Base-by-base conservation (phyloP, 2,888 invertebrate species). In the Caenorhabditis sp. region DNA sequence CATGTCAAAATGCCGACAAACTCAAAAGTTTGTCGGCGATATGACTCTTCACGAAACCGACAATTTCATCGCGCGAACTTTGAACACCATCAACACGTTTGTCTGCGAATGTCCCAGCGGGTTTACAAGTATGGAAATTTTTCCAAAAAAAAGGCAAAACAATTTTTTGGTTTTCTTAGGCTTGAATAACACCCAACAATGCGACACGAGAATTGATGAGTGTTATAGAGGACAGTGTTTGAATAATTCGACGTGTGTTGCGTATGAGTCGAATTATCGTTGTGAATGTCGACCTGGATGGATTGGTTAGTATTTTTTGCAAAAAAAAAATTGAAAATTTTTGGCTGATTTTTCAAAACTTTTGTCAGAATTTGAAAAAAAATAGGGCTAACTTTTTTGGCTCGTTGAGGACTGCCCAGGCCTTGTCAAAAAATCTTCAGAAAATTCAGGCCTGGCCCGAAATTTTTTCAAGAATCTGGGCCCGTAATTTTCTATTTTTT, bases 51-150 rank as follows among this genome's bases (percentile, higher is more conserved):
- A 83, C 60, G 81, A 83, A 55, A 85, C 86, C 6, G 86, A 86
- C 69, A 84, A 83, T 66, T 84, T 86, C 65, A 61, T 86, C 26
- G 76, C 85, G 53, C 72, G 78, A n/a, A 77, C 84, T 8, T 66
- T 86, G 43, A 75, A 78, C 58, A 84, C 84, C 8, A 68, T 84
- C 49, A 77, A 82, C 68, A 82, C 86, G 14, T 85, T 85, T 68
- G 68, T 71, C 12, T 86, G 86, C 69, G 85, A 86, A 69, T 86
- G 86, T 64, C 86, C 86, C n/a, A 62, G 69, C 37, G 86, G 86
- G 61, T 86, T 86, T 62, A 82, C 83, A 53, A 86, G 86, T 86
- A 26, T n/a, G n/a, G n/a, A 76, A 82, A 77, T 55, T 24, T 51
- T 12, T 17, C 10, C 12, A 14, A 26, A 26, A 8, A 23, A 6